phyloP scores from a whole-genome alignment of 1,140 invertebrate species.

The Microvelia longipes region DNA sequence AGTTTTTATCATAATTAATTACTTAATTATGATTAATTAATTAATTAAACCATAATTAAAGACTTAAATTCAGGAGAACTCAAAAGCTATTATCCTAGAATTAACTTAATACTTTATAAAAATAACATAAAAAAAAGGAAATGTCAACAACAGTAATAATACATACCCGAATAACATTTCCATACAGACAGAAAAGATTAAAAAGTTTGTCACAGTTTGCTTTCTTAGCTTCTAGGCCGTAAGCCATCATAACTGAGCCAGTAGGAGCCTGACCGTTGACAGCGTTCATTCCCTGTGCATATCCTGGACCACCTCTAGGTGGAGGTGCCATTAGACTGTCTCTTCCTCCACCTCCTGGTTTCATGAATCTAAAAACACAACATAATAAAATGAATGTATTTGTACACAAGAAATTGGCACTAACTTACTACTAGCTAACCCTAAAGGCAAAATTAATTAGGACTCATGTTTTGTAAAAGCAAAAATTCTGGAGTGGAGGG shows the following conservation, averaged over 20 bases:
- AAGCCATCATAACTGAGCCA: conserved; percentile 71
- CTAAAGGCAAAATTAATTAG: neutral
- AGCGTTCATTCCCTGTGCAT: conserved; percentile 1
- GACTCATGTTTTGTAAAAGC: neutral
- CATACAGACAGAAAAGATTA: conserved; percentile 96
- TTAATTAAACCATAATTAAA: no score
- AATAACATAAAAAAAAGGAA: neutral
- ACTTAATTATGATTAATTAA: no score
- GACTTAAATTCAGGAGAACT: no score
- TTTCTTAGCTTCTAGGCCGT: conserved; percentile 81
- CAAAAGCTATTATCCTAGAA: no score
- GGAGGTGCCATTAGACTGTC: conserved; percentile 20
- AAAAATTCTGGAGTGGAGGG: neutral
- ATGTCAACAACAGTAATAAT: neutral
- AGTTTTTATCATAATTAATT: no score
- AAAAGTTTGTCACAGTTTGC: conserved; percentile 95
- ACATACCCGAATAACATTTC: conserved; percentile 89
- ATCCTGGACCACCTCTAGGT: conserved; percentile 27
- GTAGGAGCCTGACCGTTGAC: conserved; percentile 27
- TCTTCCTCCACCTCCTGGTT: conserved; percentile 7
- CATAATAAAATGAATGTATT: no score
- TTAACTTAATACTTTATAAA: no score
- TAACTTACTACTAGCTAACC: no score
- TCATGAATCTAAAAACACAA: conserved; percentile 8
- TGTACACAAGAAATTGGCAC: no score